Conservation (phyloP, 2,888 invertebrate species). For the Ennomos quercinarius region DNA sequence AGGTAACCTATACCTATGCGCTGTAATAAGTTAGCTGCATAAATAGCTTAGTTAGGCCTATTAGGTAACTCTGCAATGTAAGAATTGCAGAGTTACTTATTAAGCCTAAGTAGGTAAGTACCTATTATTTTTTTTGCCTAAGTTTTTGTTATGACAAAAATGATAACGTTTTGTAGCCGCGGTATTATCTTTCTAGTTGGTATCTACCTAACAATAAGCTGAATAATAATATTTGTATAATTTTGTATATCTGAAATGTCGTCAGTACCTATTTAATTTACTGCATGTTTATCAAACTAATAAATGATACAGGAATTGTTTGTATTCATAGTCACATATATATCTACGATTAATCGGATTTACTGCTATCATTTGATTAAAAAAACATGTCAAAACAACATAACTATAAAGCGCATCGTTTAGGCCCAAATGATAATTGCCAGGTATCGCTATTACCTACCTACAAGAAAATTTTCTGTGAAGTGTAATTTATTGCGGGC, state of each 20-base stretch:
- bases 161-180: too few relatives aligned
- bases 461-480: background rate
- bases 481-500: too few relatives aligned
- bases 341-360: slow-evolving; percentile 8
- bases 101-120: too few relatives aligned
- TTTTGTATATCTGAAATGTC: slow-evolving; percentile 5
- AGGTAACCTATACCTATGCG: too few relatives aligned
- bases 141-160: background rate
- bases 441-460: too few relatives aligned
- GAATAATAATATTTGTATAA: slow-evolving; percentile 6
- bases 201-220: too few relatives aligned
- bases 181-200: background rate
- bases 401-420: slow-evolving; percentile 12
- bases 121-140: background rate
- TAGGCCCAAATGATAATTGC: slow-evolving; percentile 23
- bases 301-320: slow-evolving; percentile 4
- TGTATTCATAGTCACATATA: slow-evolving; percentile 8
- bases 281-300: slow-evolving; percentile 12
- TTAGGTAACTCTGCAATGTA: too few relatives aligned
- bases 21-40: too few relatives aligned
- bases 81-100: too few relatives aligned
- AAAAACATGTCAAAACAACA: slow-evolving; percentile 20
- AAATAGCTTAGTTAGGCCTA: too few relatives aligned
- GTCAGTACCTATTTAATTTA: slow-evolving; percentile 16
- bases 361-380: slow-evolving; percentile 19